These are phyloP conservation scores for Porites lobata DNA, from an alignment of 92 coral and sea anemone genomes.

Conservation along the genomic window DNA sequence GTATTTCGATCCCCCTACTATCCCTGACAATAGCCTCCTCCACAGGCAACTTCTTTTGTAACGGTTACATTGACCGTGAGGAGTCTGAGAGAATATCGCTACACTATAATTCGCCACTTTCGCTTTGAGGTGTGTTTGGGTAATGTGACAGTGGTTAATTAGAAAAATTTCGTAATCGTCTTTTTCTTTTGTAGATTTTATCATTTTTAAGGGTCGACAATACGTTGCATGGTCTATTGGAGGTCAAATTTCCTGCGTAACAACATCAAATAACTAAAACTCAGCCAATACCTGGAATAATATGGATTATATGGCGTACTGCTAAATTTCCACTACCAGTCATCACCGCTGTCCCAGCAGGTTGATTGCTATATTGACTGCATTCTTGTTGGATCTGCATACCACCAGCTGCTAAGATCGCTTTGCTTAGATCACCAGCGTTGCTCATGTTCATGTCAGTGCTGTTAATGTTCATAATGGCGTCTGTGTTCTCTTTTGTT, in stretches of 20 bases:
- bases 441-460: constrained; percentile 72
- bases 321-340: constrained; percentile 66
- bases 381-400: constrained; percentile 54
- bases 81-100: too few species aligned
- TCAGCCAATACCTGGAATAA: constrained; percentile 37
- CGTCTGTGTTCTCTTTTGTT: constrained; percentile 63
- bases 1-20: too few species aligned
- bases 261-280: background rate
- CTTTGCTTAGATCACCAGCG: constrained; percentile 80
- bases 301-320: constrained; percentile 45
- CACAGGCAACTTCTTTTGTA: too few species aligned
- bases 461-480: constrained; percentile 75
- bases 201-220: too few species aligned
- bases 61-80: too few species aligned
- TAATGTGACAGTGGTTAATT: too few species aligned
- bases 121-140: too few species aligned
- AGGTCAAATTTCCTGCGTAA: background rate
- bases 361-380: constrained; percentile 44
- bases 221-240: too few species aligned
- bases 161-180: too few species aligned
- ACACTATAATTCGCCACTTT: too few species aligned
- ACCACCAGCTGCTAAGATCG: constrained; percentile 23
- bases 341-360: constrained; percentile 69
- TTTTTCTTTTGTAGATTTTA: too few species aligned
- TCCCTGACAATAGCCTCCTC: too few species aligned